Evolutionary conservation across 2,797 vertebrate genomes (phyloP).

Genomic region (Acropternis orthonyx): DNA sequence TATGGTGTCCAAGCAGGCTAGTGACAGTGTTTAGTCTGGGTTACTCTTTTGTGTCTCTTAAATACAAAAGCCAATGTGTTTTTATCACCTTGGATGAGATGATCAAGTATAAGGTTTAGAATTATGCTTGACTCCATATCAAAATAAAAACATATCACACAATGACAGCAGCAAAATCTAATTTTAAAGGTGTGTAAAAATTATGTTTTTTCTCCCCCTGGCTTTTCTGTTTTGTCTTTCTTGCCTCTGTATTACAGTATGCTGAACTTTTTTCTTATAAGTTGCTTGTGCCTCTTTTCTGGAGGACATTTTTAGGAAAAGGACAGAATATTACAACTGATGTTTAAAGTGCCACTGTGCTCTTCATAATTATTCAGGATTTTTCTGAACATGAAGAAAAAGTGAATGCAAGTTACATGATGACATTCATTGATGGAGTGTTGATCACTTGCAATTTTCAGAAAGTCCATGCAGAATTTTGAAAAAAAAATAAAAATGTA

Average conservation of each 20-base stretch:
- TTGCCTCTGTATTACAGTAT: background rate
- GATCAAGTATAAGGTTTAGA: background rate
- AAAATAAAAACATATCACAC: background rate
- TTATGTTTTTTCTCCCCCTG: background rate
- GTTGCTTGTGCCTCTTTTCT: background rate
- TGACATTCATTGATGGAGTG: background rate
- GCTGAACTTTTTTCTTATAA: too few relatives aligned
- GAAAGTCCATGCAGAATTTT: background rate
- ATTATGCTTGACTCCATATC: background rate
- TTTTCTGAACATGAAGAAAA: background rate
- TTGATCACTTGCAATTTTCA: background rate
- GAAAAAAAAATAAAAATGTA: background rate
- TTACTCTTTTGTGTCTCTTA: background rate
- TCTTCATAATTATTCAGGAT: background rate
- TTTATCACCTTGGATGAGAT: background rate
- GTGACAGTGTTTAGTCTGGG: background rate
- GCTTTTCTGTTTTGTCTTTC: background rate
- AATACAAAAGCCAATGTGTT: background rate
- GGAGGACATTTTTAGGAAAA: background rate
- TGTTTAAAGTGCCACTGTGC: background rate
- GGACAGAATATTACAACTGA: background rate
- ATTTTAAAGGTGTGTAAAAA: background rate
- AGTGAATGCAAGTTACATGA: background rate
- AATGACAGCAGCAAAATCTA: background rate
- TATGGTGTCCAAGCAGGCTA: background rate